A percentile compares a stretch with the other conserved stretches of the same genome.
These are phyloP conservation scores for Drosophila nigrodunni DNA, from an alignment of 1,140 invertebrate genomes.

Conservation along the genomic window DNA sequence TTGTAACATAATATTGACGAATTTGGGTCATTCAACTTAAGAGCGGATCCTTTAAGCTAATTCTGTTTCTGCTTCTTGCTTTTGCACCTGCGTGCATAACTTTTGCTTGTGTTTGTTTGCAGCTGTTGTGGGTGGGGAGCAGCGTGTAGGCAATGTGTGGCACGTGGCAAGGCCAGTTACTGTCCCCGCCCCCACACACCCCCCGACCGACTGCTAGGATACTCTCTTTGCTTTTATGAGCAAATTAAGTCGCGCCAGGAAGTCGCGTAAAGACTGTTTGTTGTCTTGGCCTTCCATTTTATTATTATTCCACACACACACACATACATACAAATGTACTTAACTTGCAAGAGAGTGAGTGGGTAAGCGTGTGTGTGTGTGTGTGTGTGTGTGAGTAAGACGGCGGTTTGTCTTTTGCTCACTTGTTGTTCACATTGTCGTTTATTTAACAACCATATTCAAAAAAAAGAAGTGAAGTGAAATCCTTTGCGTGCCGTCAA, in stretches of 20 bases:
- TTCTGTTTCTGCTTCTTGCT: constrained; percentile 30
- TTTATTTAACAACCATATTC: constrained; percentile 49
- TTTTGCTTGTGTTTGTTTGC: constrained; percentile 21
- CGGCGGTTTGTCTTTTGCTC: constrained; percentile 35
- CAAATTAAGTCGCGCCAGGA: constrained; percentile 69
- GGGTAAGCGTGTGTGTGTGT: constrained; percentile 1
- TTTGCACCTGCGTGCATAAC: constrained; percentile 48
- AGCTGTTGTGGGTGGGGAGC: constrained; percentile 33
- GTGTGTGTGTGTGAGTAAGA: background rate
- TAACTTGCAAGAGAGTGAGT: background rate
- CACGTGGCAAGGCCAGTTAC: constrained; percentile 69
- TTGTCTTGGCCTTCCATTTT: constrained; percentile 33
- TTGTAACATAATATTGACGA: constrained; percentile 60
- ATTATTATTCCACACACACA: constrained; percentile 47
- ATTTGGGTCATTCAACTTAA: constrained; percentile 71
- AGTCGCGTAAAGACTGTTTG: constrained; percentile 50
- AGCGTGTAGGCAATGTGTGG: constrained; percentile 2
- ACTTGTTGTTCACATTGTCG: constrained; percentile 44
- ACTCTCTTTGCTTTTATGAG: constrained; percentile 44
- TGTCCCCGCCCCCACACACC: background rate
- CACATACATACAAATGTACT: constrained; percentile 14
- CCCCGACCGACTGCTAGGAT: background rate
- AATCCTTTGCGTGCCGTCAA: constrained; percentile 81
- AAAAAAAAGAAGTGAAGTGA: constrained; percentile 32
- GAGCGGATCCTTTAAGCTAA: constrained; percentile 33